phyloP scores from a whole-genome alignment of 2,888 invertebrate species.

The Calephelis perditalis region DNA sequence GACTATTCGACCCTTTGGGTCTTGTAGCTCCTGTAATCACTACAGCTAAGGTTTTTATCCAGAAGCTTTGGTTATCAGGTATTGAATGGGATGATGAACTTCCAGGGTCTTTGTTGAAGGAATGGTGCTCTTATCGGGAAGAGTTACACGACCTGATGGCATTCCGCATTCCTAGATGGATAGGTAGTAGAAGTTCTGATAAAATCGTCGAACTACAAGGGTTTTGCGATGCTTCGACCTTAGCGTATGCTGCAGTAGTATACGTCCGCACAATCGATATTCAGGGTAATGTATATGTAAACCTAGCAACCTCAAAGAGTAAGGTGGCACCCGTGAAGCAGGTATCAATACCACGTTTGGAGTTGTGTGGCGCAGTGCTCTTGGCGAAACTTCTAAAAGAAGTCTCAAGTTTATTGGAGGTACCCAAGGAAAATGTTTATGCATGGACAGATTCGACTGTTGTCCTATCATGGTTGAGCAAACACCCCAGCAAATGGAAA shows the following conservation, averaged over 20 bases:
- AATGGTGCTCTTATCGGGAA: constrained; percentile 23
- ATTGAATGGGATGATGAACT: constrained; percentile 28
- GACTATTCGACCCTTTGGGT: constrained; percentile 34
- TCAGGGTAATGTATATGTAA: constrained; percentile 10
- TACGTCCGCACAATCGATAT: constrained; percentile 22
- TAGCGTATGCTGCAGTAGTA: constrained; percentile 28
- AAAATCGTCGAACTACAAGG: constrained; percentile 24
- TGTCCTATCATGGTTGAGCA: constrained; percentile 11
- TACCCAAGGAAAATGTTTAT: neutral
- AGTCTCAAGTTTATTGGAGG: neutral
- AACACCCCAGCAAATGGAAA: constrained; percentile 7
- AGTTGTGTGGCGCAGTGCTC: neutral
- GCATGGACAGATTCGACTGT: constrained; percentile 14
- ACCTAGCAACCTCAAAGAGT: constrained; percentile 27
- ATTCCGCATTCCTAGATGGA: constrained; percentile 26
- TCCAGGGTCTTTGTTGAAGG: constrained; percentile 15
- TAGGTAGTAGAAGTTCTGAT: constrained; percentile 11
- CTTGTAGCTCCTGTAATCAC: constrained; percentile 32
- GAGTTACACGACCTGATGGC: constrained; percentile 18
- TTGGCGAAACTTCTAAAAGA: neutral
- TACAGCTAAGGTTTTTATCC: constrained; percentile 28
- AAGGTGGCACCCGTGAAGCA: constrained; percentile 23
- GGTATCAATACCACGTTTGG: neutral
- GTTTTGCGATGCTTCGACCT: constrained; percentile 28
- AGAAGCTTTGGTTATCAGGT: constrained; percentile 27